These are phyloP conservation scores for Smittia sp. DNA, from an alignment of 2,888 invertebrate genomes.

Conservation along the genomic window DNA sequence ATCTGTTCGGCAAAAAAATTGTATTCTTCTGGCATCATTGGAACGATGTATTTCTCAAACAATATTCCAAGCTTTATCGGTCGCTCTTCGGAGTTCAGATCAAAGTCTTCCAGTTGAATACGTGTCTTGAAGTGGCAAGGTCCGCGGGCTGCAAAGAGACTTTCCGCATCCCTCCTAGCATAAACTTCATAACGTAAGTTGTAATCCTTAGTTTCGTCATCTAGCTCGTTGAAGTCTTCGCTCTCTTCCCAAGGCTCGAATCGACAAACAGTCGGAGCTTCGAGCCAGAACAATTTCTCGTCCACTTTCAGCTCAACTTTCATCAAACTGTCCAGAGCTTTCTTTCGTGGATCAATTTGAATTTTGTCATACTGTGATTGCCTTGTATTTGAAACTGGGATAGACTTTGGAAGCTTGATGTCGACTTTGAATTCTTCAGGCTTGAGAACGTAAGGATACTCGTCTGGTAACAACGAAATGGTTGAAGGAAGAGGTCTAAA, in stretches of 20 bases:
- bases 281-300: constrained; percentile 31
- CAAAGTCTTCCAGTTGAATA: background rate
- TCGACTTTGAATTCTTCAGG: background rate
- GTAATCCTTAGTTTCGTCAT: background rate
- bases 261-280: constrained; percentile 35
- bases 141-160: background rate
- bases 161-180: background rate
- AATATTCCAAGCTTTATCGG: background rate
- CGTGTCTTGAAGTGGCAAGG: background rate
- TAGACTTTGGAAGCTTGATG: background rate
- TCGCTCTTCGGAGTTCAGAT: background rate
- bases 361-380: background rate
- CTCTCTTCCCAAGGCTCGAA: constrained; percentile 40
- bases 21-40: constrained; percentile 23
- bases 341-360: background rate
- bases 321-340: background rate
- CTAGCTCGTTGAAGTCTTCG: constrained; percentile 26
- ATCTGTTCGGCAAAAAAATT: background rate
- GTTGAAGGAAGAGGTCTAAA: background rate
- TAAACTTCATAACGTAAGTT: constrained; percentile 30
- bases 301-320: constrained; percentile 30
- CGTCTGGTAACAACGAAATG: background rate
- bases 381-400: background rate
- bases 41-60: background rate
- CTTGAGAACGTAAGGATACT: background rate